Percentiles rank a stretch among this genome's conserved stretches.
Evolutionary conservation across 2,888 invertebrate species (phyloP).

Genomic region (Drosophila neonasuta): DNA sequence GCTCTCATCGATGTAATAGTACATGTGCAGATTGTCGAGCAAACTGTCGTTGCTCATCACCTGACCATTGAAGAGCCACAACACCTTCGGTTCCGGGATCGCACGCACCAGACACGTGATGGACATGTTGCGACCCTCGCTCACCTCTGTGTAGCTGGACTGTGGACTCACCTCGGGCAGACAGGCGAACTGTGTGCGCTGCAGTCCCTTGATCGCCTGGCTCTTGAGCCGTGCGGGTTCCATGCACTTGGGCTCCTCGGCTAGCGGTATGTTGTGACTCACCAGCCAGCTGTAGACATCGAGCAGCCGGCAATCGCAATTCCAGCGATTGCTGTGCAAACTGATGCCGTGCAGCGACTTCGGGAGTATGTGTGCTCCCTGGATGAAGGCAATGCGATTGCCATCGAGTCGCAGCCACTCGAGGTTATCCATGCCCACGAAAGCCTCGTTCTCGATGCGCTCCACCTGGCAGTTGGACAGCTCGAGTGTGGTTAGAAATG

Average conservation of each 20-base stretch:
- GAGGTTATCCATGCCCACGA: slow-evolving; percentile 90
- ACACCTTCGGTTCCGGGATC: slow-evolving; percentile 90
- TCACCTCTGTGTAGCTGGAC: slow-evolving; percentile 89
- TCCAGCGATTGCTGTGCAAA: slow-evolving; percentile 93
- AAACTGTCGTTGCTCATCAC: slow-evolving; percentile 89
- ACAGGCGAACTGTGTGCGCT: slow-evolving; percentile 89
- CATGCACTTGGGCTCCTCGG: slow-evolving; percentile 90
- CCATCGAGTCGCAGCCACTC: slow-evolving; percentile 93
- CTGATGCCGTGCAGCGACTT: slow-evolving; percentile 90
- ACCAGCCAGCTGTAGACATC: slow-evolving; percentile 90
- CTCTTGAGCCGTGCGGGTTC: slow-evolving; percentile 87
- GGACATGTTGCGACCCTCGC: slow-evolving; percentile 91
- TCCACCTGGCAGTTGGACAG: slow-evolving; percentile 91
- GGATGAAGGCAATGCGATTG: slow-evolving; percentile 89
- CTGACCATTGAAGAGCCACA: slow-evolving; percentile 93
- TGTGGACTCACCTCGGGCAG: slow-evolving; percentile 90
- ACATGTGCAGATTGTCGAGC: slow-evolving; percentile 86
- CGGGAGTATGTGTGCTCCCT: slow-evolving; percentile 88
- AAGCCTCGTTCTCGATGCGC: slow-evolving; percentile 89
- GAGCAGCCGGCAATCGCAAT: slow-evolving; percentile 91
- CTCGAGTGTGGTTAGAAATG: slow-evolving; percentile 90
- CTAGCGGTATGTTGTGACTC: slow-evolving; percentile 89
- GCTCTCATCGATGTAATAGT: slow-evolving; percentile 88
- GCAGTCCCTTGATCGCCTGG: slow-evolving; percentile 86
- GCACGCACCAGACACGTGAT: slow-evolving; percentile 91